These are phyloP conservation scores for Alcis repandata DNA, from an alignment of 2,888 invertebrate genomes.

Conservation along the genomic window DNA sequence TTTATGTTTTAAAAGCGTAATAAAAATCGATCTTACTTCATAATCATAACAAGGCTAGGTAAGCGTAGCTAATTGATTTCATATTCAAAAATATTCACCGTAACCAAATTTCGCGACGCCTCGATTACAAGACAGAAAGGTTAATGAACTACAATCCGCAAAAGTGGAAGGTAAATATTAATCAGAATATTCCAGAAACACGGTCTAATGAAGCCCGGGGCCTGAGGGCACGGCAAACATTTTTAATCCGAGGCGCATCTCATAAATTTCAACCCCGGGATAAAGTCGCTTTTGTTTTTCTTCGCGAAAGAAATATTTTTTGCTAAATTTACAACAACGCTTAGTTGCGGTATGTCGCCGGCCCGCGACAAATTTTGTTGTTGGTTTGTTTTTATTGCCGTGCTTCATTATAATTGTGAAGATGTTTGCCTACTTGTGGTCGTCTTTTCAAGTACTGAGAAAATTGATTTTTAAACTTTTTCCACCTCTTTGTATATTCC, in stretches of 20 bases:
- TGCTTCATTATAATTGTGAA: slow-evolving; percentile 61
- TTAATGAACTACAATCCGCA: slow-evolving; percentile 74
- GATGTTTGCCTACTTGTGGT: slow-evolving; percentile 46
- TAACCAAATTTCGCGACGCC: slow-evolving; percentile 53
- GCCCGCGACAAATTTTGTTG: slow-evolving; percentile 52
- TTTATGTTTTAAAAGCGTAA: too few species aligned
- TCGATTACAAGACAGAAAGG: slow-evolving; percentile 63
- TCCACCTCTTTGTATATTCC: not conserved
- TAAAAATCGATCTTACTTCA: not conserved
- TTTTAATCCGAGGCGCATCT: slow-evolving; percentile 84
- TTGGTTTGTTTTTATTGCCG: slow-evolving; percentile 61
- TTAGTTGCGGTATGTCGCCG: slow-evolving; percentile 64
- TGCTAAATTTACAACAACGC: slow-evolving; percentile 73
- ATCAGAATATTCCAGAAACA: slow-evolving; percentile 79
- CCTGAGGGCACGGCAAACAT: slow-evolving; percentile 82
- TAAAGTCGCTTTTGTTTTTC: slow-evolving; percentile 81
- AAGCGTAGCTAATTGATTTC: slow-evolving; percentile 38
- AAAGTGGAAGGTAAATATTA: slow-evolving; percentile 83
- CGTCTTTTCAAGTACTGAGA: slow-evolving; percentile 20
- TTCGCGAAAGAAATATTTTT: slow-evolving; percentile 77
- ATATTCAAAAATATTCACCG: slow-evolving; percentile 55
- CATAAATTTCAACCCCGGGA: slow-evolving; percentile 80
- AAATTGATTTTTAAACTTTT: slow-evolving; percentile 11
- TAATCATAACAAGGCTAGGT: slow-evolving; percentile 1
- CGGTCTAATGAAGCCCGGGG: slow-evolving; percentile 76